Conservation (phyloP, 2,797 vertebrate genomes). For the Xenopus petersii region DNA sequence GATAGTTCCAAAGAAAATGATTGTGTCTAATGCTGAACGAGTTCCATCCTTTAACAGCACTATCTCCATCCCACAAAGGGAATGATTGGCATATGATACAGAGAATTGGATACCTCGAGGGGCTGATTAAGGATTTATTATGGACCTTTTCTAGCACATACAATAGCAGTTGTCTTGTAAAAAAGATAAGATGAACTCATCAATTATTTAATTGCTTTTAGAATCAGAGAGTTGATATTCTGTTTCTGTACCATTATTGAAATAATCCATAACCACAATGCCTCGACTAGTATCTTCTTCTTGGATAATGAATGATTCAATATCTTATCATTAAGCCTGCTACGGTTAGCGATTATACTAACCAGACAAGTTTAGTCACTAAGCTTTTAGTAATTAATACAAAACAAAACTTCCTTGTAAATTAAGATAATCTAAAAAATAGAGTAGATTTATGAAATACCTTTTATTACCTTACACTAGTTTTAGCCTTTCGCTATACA, state of each 20-base stretch:
- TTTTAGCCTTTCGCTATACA: no score
- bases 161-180: background rate
- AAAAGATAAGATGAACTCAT: background rate
- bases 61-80: no score
- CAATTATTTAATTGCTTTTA: background rate
- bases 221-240: background rate
- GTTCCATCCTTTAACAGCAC: no score
- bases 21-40: no score
- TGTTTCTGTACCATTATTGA: background rate
- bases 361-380: no score
- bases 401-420: no score
- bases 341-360: background rate
- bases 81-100: background rate
- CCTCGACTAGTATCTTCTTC: background rate
- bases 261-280: background rate
- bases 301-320: background rate
- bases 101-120: background rate
- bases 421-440: no score
- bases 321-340: background rate
- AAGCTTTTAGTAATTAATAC: no score
- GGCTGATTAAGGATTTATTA: conserved; percentile 2
- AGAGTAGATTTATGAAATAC: no score
- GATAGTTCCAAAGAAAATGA: no score
- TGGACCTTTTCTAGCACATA: background rate
- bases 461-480: no score